Conservation (phyloP, 2,888 invertebrate species). For the Choristoneura rosaceana region DNA sequence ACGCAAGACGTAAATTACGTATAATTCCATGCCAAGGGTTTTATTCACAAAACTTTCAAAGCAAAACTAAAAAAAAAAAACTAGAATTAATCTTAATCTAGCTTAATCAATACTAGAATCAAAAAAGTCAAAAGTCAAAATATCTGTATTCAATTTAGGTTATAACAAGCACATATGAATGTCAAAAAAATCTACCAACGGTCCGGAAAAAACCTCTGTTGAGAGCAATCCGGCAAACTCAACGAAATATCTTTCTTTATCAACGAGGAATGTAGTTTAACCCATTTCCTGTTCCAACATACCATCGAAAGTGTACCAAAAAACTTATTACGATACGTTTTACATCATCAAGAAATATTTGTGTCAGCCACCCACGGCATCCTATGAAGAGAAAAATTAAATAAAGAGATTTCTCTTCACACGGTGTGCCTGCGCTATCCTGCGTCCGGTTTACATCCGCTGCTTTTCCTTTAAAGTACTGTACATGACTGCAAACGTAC, state of each 20-base stretch:
- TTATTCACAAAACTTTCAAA: slow-evolving; percentile 29
- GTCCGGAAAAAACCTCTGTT: no score
- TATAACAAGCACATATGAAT: no score
- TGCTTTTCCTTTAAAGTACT: slow-evolving; percentile 75
- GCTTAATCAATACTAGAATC: slow-evolving; percentile 20
- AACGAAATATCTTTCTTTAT: no score
- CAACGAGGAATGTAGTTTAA: no score
- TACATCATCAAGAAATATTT: slow-evolving; percentile 62
- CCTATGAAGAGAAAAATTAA: slow-evolving; percentile 69
- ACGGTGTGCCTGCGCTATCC: slow-evolving; percentile 57
- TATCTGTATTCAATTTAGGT: no score
- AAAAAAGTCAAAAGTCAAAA: no score
- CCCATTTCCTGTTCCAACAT: slow-evolving; percentile 37
- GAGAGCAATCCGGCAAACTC: no score
- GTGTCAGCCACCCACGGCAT: slow-evolving; percentile 72
- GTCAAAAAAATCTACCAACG: no score
- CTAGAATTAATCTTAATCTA: no score
- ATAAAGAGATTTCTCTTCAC: slow-evolving; percentile 78
- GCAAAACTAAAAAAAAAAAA: no score
- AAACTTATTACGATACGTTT: slow-evolving; percentile 42
- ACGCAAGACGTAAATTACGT: neutral
- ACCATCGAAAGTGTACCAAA: slow-evolving; percentile 35
- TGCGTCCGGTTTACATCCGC: slow-evolving; percentile 78
- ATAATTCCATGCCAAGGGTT: neutral
- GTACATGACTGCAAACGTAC: slow-evolving; percentile 49